A percentile compares a stretch with the other conserved stretches of the same genome.
These are phyloP conservation scores for Asteroscopus sphinx DNA, from an alignment of 2,888 invertebrate species.

Conservation along the genomic window DNA sequence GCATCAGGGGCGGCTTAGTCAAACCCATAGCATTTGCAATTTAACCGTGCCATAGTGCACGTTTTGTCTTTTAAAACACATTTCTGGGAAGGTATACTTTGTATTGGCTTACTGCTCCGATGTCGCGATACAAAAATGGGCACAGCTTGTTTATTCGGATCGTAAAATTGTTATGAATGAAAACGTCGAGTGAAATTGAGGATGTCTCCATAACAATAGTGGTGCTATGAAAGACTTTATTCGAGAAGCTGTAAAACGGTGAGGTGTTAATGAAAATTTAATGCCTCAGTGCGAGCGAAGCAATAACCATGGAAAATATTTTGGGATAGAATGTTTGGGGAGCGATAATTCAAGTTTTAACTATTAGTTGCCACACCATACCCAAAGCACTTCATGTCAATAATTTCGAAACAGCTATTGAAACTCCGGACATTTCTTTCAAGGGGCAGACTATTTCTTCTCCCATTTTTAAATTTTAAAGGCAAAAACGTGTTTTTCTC, in stretches of 20 bases:
- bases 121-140: constrained; percentile 58
- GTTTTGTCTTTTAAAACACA: constrained; percentile 71
- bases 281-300: constrained; percentile 1
- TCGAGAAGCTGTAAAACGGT: constrained; percentile 30
- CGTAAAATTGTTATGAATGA: constrained; percentile 51
- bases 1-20: constrained; percentile 70
- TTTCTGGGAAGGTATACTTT: constrained; percentile 68
- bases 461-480: background rate
- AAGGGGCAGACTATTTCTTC: background rate
- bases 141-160: constrained; percentile 40
- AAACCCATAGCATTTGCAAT: constrained; percentile 75
- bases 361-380: too few species aligned
- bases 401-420: too few species aligned
- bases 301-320: background rate
- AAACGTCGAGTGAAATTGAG: constrained; percentile 45
- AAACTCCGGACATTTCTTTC: background rate
- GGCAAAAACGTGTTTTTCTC: too few species aligned
- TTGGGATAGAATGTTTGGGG: constrained; percentile 3
- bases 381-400: background rate
- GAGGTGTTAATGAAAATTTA: constrained; percentile 36
- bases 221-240: constrained; percentile 28
- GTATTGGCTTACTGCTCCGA: constrained; percentile 59
- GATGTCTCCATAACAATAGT: constrained; percentile 32
- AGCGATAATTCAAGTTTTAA: too few species aligned
- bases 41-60: constrained; percentile 72